Percentiles rank a stretch among this genome's conserved stretches.
Conservation (phyloP, 2,888 invertebrate species). For the Clusia tigrina region DNA sequence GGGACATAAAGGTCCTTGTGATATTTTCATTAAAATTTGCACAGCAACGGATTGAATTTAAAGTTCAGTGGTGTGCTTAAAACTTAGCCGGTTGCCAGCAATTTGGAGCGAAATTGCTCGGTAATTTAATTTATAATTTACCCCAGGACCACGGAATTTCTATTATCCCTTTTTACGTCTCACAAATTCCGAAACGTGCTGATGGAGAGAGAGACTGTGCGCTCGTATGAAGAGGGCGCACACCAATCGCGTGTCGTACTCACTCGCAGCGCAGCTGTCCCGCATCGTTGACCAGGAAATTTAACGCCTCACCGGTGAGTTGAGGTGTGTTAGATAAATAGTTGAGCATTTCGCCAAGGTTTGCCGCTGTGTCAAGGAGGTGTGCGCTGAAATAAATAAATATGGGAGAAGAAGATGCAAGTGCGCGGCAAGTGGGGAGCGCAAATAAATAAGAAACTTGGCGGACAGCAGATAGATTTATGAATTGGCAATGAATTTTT, state of each 20-base stretch:
- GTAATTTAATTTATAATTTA: background rate
- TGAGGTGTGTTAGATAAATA: conserved; percentile 14
- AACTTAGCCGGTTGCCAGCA: too few species aligned
- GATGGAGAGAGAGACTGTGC: background rate
- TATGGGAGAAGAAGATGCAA: conserved; percentile 14
- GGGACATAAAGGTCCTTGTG: too few species aligned
- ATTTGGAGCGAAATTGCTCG: too few species aligned
- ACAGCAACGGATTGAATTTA: too few species aligned
- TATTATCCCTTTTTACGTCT: background rate
- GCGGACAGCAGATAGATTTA: conserved; percentile 53
- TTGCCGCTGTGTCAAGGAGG: conserved; percentile 29
- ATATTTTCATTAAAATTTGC: too few species aligned
- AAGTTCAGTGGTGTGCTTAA: too few species aligned
- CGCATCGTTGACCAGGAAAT: conserved; percentile 17
- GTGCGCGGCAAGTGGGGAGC: conserved; percentile 41
- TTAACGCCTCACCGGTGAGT: conserved; percentile 11
- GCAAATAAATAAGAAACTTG: conserved; percentile 54
- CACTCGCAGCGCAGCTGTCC: background rate
- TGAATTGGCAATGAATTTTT: conserved; percentile 29
- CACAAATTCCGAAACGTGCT: conserved; percentile 6
- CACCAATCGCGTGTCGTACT: background rate
- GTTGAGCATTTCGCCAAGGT: conserved; percentile 48
- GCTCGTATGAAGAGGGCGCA: background rate
- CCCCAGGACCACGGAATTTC: background rate
- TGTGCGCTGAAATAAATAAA: conserved; percentile 19